phyloP scores from a whole-genome alignment of 2,888 invertebrate genomes.

The Cheilosia vulpina region DNA sequence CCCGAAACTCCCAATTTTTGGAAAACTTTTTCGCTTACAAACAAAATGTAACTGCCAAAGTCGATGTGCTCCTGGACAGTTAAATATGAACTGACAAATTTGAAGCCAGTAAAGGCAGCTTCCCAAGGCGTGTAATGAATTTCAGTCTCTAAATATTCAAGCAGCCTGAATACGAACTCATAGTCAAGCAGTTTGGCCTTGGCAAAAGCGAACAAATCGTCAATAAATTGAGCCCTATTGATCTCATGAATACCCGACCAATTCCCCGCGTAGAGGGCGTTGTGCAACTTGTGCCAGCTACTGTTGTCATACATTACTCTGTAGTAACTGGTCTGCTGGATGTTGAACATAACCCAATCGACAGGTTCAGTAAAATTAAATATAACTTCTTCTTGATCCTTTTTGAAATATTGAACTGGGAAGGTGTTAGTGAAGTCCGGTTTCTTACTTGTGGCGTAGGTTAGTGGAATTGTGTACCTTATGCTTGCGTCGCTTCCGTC shows the following conservation, averaged over 20 bases:
- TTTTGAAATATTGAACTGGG: constrained; percentile 77
- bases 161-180: constrained; percentile 85
- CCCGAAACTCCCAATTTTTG: constrained; percentile 84
- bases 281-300: constrained; percentile 84
- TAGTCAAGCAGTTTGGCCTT: constrained; percentile 85
- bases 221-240: constrained; percentile 90
- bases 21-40: constrained; percentile 84
- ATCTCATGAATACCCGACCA: constrained; percentile 80
- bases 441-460: constrained; percentile 78
- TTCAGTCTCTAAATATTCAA: constrained; percentile 88
- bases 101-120: constrained; percentile 85
- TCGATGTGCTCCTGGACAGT: constrained; percentile 77
- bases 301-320: constrained; percentile 88
- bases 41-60: constrained; percentile 83
- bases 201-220: constrained; percentile 89
- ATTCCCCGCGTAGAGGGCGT: constrained; percentile 71
- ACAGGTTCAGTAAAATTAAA: constrained; percentile 66
- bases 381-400: constrained; percentile 17
- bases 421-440: constrained; percentile 77
- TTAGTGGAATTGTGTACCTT: constrained; percentile 80
- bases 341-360: constrained; percentile 80
- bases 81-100: constrained; percentile 81
- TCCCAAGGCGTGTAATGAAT: constrained; percentile 91
- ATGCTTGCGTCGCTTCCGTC: constrained; percentile 76
- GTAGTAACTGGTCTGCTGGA: constrained; percentile 83